Conservation (phyloP, 2,888 invertebrate genomes). For the Noctua janthina region DNA sequence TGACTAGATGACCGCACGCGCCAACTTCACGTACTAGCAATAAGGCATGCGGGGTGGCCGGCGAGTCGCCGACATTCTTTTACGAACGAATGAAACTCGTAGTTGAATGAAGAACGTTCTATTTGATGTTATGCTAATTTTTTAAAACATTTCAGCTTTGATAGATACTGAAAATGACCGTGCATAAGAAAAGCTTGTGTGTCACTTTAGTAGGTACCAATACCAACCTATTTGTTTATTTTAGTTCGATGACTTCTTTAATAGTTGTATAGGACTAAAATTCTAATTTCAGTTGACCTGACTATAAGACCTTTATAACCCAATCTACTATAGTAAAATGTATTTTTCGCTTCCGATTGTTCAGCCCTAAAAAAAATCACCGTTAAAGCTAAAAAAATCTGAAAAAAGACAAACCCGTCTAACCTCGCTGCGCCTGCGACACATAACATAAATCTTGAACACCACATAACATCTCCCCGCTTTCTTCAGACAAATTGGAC, state of each 20-base stretch:
- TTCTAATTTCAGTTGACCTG: not conserved
- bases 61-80: constrained; percentile 77
- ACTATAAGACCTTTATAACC: not conserved
- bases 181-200: not conserved
- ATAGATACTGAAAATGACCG: constrained; percentile 15
- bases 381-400: not conserved
- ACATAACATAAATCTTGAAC: constrained; percentile 6
- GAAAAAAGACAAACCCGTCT: not conserved
- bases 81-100: constrained; percentile 72
- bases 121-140: constrained; percentile 59
- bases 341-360: not conserved
- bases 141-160: constrained; percentile 15
- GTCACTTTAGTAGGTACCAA: too few species aligned
- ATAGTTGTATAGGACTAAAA: not conserved
- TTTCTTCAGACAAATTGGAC: constrained; percentile 57
- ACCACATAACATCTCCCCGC: constrained; percentile 18
- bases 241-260: not conserved
- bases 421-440: not conserved
- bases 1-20: constrained; percentile 80
- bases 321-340: too few species aligned
- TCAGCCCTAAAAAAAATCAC: not conserved
- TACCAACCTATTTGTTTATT: not conserved
- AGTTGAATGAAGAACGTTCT: constrained; percentile 71
- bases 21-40: constrained; percentile 82
- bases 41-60: constrained; percentile 84